Percentiles rank a stretch among this genome's conserved stretches.
Conservation (phyloP, 2,888 invertebrate species). For the Phragmatobia fuliginosa region DNA sequence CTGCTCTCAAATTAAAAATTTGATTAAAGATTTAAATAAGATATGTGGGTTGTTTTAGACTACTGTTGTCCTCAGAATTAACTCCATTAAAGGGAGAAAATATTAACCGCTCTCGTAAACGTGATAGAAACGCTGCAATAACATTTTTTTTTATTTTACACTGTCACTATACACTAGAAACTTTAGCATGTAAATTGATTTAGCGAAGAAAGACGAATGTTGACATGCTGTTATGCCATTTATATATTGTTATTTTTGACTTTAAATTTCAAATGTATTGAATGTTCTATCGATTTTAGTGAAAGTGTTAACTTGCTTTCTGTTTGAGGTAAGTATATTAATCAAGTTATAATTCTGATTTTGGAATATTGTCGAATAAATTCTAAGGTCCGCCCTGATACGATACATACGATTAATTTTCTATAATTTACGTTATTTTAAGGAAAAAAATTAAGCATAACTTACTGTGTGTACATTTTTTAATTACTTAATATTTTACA, state of each 20-base stretch:
- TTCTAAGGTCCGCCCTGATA: neutral
- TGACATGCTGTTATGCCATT: neutral
- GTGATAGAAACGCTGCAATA: neutral
- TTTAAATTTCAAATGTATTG: neutral
- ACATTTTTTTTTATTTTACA: neutral
- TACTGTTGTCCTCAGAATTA: too few relatives aligned
- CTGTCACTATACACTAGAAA: neutral
- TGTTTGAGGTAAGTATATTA: neutral
- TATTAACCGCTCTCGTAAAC: too few relatives aligned
- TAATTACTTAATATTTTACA: too few relatives aligned
- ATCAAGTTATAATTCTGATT: neutral
- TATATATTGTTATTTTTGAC: neutral
- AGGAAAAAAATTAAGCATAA: too few relatives aligned
- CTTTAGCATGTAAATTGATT: neutral
- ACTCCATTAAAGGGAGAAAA: too few relatives aligned
- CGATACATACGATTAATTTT: too few relatives aligned
- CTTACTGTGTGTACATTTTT: neutral
- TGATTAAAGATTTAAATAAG: neutral
- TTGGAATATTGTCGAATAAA: neutral
- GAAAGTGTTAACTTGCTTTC: neutral
- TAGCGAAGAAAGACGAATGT: neutral
- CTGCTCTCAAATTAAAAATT: too few relatives aligned
- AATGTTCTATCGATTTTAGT: too few relatives aligned
- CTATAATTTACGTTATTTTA: too few relatives aligned
- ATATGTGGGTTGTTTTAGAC: neutral